Conservation (phyloP, 2,888 invertebrate species). For the Stomorhina lunata region DNA sequence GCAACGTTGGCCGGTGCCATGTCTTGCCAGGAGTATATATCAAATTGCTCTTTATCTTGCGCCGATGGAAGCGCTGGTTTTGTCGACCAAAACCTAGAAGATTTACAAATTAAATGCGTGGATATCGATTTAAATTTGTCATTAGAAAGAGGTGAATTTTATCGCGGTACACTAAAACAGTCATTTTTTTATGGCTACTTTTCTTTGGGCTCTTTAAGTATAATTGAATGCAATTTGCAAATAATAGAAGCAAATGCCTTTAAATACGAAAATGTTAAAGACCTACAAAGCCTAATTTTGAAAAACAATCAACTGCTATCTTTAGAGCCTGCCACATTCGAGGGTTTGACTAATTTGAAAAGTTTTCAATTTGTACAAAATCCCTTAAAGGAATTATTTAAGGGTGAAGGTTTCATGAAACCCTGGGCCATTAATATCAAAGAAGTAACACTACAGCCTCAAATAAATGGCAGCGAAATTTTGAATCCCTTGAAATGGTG, state of each 20-base stretch:
- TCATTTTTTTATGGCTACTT: slow-evolving; percentile 28
- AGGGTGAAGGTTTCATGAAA: slow-evolving; percentile 1
- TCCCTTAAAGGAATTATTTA: background rate
- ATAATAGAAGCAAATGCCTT: slow-evolving; percentile 15
- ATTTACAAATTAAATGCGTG: background rate
- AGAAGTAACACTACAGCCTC: background rate
- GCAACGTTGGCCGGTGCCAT: background rate
- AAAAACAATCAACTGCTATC: slow-evolving; percentile 17
- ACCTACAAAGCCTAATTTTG: slow-evolving; percentile 24
- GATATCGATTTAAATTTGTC: slow-evolving; percentile 1
- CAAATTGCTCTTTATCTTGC: slow-evolving; percentile 37
- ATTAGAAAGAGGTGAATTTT: slow-evolving; percentile 31
- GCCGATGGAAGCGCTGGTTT: slow-evolving; percentile 11
- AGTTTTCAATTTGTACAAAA: slow-evolving; percentile 40
- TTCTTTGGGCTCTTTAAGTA: background rate
- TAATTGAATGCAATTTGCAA: slow-evolving; percentile 41
- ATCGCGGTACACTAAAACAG: slow-evolving; percentile 9
- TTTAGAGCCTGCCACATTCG: background rate
- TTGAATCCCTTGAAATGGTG: slow-evolving; percentile 31
- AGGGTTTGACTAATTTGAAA: slow-evolving; percentile 5
- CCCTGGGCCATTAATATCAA: background rate
- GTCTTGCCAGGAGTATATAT: background rate
- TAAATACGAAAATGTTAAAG: background rate
- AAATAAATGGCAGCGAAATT: background rate
- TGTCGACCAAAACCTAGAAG: slow-evolving; percentile 15